Percentiles rank a stretch among this genome's conserved stretches.
phyloP scores from a whole-genome alignment of 2,797 vertebrate species.

The Cyclopterus lumpus region DNA sequence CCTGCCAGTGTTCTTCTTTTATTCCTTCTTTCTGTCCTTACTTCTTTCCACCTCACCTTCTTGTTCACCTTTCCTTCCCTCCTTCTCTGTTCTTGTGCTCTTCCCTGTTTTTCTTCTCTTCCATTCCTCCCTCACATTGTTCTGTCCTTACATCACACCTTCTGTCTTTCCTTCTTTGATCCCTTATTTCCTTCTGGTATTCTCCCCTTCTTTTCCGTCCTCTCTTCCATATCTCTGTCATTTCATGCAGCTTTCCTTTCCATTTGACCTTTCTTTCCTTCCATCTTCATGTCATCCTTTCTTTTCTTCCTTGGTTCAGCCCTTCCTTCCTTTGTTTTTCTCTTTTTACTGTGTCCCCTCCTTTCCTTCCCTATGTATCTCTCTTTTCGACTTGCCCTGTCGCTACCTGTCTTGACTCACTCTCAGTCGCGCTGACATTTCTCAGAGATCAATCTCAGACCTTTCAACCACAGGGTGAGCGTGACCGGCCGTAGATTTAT shows the following conservation, averaged over 20 bases:
- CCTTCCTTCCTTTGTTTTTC: neutral
- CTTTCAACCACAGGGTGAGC: constrained; percentile 10
- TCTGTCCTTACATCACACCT: neutral
- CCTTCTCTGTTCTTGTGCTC: neutral
- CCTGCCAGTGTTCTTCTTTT: neutral
- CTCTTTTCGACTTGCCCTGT: neutral
- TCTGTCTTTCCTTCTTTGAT: neutral
- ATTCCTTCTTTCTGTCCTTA: neutral
- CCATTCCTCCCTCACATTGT: neutral
- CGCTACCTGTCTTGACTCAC: neutral
- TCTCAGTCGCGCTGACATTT: constrained; percentile 3
- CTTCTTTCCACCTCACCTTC: neutral
- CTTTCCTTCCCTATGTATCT: neutral
- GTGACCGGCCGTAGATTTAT: constrained; percentile 15
- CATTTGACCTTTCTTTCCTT: neutral
- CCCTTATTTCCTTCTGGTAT: neutral
- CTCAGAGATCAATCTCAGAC: constrained; percentile 15
- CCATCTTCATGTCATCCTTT: neutral
- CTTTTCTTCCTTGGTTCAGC: neutral
- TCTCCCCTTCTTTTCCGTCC: too few relatives aligned
- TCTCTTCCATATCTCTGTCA: neutral
- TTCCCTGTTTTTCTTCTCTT: neutral
- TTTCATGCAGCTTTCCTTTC: neutral
- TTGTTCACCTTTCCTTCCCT: neutral
- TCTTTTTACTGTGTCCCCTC: neutral